Conservation (phyloP, 2,797 vertebrate species). For the Parauchenoglanis ngamensis region DNA sequence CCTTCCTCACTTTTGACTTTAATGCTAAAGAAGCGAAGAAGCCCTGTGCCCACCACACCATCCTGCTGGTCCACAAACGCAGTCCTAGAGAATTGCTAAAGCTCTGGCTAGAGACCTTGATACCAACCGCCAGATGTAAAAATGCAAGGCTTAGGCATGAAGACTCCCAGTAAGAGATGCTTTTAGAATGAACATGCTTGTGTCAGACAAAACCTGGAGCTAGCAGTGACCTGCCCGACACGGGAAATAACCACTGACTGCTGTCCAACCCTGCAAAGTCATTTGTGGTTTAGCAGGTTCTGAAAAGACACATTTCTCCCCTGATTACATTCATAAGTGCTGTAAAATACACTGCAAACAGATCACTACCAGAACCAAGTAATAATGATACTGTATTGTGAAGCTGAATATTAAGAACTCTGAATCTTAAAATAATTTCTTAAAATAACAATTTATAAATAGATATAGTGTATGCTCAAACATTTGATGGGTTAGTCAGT, state of each 20-base stretch:
- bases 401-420: neutral
- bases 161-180: neutral
- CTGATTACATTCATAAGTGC: neutral
- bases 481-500: neutral
- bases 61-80: slow-evolving; percentile 74
- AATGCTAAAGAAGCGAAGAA: slow-evolving; percentile 47
- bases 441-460: neutral
- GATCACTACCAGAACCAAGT: neutral
- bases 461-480: neutral
- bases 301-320: neutral
- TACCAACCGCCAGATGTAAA: slow-evolving; percentile 59
- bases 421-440: neutral
- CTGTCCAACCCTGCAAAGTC: neutral
- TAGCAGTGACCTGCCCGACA: no score
- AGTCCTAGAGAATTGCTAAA: slow-evolving; percentile 61
- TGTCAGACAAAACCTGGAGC: neutral
- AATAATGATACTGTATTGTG: neutral
- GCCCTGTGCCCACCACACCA: slow-evolving; percentile 67
- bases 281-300: slow-evolving; percentile 1
- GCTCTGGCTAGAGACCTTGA: slow-evolving; percentile 62
- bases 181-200: neutral
- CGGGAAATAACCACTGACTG: neutral
- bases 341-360: neutral
- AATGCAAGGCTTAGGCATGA: slow-evolving; percentile 53
- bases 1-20: slow-evolving; percentile 77